Evolutionary conservation across 1,140 invertebrate species (phyloP), one percentile per base, ranked within the genome.

Genomic region (Ceratosolen solmsi): DNA sequence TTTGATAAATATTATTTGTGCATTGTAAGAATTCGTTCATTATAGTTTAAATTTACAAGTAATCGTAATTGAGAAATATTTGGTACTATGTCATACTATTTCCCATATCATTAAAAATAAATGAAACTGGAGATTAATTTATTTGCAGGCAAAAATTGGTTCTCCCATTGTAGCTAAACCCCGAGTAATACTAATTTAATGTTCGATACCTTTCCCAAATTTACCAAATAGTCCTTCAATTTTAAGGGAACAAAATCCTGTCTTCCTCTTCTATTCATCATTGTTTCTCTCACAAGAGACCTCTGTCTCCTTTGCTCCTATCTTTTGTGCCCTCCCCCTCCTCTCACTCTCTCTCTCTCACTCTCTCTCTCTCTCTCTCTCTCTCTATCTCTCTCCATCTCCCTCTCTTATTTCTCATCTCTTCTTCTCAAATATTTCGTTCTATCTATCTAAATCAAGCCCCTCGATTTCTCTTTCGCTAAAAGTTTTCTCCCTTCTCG

Each of bases 361-460:
- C 38, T 46, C 41, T 25, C 20, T 54, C 22, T 22, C 15, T 38
- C n/a, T 58, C 30, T 60, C 1, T 38, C 20, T 60, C 22, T 75
- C 54, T 72, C 46, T 54, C 49, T 36, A 27, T 60, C 49, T n/a
- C 36, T 7, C 83, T 74, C 65, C 41, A 46, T 71, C 65, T 71
- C 30, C 49, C 51, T 30, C 65, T 51, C 25, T 49, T 76, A 36
- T 36, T 60, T 41, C 20, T 68, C 49, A 46, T 38, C 56, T 73
- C 84, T 73, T 38, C 65, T 65, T 70, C 77, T 79, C 79, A 58
- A 38, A 58, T 68, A 72, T 60, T 60, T 58, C 51, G 13, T 46
- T 80, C 56, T 49, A 30, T 75, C 71, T 70, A 76, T 76, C 73
- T 65, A 60, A 72, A 80, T 80, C 63, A 54, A 82, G n/a, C n/a